Evolutionary conservation across 2,888 invertebrate species (phyloP).

Genomic region (Phania funesta): DNA sequence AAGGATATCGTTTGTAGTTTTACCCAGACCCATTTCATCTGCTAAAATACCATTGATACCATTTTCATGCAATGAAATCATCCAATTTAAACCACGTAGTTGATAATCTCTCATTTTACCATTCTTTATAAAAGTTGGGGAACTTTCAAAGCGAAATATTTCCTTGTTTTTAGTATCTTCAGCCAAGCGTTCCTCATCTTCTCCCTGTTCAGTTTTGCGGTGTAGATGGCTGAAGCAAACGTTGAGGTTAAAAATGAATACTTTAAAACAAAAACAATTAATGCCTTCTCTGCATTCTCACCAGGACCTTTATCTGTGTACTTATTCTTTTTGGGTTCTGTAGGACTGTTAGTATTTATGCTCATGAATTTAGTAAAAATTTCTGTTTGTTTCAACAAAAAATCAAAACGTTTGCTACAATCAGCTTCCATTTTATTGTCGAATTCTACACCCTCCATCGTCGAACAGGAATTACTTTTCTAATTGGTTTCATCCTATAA

Average conservation of each 20-base stretch:
- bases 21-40: slow-evolving; percentile 99
- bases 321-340: background rate
- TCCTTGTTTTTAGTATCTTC: slow-evolving; percentile 80
- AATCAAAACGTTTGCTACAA: background rate
- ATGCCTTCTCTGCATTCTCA: background rate
- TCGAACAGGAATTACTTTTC: background rate
- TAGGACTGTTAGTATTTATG: background rate
- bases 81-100: slow-evolving; percentile 98
- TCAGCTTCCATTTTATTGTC: background rate
- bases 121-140: slow-evolving; percentile 93
- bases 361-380: slow-evolving; percentile 74
- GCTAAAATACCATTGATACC: slow-evolving; percentile 99
- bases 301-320: background rate
- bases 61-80: slow-evolving; percentile 98
- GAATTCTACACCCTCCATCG: background rate
- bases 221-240: background rate
- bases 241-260: background rate
- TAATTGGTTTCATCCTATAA: background rate
- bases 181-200: too few relatives aligned
- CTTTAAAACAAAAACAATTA: background rate
- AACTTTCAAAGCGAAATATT: slow-evolving; percentile 93
- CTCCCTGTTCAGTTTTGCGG: too few relatives aligned
- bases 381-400: slow-evolving; percentile 80
- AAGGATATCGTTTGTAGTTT: slow-evolving; percentile 99
- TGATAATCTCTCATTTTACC: slow-evolving; percentile 99